phyloP scores from a whole-genome alignment of 2,797 vertebrate genomes.

The Brotula barbata region DNA sequence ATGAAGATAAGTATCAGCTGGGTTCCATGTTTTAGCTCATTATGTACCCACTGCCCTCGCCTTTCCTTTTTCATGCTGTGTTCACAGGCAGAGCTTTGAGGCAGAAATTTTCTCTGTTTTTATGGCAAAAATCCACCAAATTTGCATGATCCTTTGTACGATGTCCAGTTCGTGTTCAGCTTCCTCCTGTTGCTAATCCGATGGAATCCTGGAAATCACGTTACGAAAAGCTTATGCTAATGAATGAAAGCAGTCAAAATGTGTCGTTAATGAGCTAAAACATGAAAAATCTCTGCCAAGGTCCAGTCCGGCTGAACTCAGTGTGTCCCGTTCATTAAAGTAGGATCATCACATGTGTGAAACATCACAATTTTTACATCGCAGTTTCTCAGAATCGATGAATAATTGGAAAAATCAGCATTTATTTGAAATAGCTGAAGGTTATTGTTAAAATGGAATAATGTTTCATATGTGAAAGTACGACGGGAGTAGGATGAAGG shows the following conservation, averaged over 20 bases:
- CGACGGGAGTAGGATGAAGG: too few relatives aligned
- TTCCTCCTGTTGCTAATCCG: background rate
- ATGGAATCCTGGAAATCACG: background rate
- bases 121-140: background rate
- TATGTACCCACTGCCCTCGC: slow-evolving; percentile 10
- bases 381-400: too few relatives aligned
- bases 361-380: too few relatives aligned
- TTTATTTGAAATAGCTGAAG: too few relatives aligned
- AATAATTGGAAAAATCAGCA: too few relatives aligned
- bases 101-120: too few relatives aligned
- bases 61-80: background rate
- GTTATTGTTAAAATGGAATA: too few relatives aligned
- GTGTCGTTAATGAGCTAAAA: background rate
- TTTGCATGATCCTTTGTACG: background rate
- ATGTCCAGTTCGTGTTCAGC: background rate
- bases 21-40: slow-evolving; percentile 28
- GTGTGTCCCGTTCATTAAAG: too few relatives aligned
- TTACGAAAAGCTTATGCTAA: background rate
- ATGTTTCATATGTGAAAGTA: too few relatives aligned
- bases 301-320: too few relatives aligned
- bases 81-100: too few relatives aligned
- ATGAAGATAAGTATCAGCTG: background rate
- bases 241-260: background rate
- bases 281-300: background rate
- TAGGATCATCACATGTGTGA: too few relatives aligned